Percentiles rank a stretch among this genome's conserved stretches.
Evolutionary conservation across 2,797 vertebrate genomes (phyloP).

Genomic region (Characodon lateralis): DNA sequence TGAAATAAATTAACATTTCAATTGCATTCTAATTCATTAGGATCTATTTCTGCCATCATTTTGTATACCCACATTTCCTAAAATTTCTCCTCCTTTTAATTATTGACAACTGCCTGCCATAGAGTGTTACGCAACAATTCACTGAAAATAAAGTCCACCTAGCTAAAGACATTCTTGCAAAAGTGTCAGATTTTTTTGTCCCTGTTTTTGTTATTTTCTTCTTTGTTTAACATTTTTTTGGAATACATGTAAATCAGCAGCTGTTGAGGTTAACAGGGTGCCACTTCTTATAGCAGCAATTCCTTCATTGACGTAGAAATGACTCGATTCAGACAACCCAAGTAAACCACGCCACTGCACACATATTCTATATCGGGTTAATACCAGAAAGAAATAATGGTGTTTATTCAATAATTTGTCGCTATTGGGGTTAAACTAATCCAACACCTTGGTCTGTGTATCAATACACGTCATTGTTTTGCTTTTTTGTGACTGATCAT

Average conservation of each 20-base stretch:
- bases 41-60: slow-evolving; percentile 52
- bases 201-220: slow-evolving; percentile 10
- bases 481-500: slow-evolving; percentile 54
- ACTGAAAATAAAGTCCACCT: slow-evolving; percentile 38
- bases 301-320: slow-evolving; percentile 50
- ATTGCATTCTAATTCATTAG: neutral
- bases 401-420: slow-evolving; percentile 46
- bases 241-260: slow-evolving; percentile 28
- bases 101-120: slow-evolving; percentile 37
- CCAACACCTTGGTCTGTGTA: slow-evolving; percentile 44
- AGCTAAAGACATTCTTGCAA: slow-evolving; percentile 43
- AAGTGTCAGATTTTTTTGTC: slow-evolving; percentile 17
- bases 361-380: slow-evolving; percentile 48
- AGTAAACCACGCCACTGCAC: slow-evolving; percentile 56
- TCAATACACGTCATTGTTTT: slow-evolving; percentile 24
- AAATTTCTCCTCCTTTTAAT: slow-evolving; percentile 39
- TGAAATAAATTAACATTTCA: neutral
- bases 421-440: slow-evolving; percentile 43
- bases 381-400: slow-evolving; percentile 46
- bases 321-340: slow-evolving; percentile 26
- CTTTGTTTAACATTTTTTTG: slow-evolving; percentile 24
- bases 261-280: slow-evolving; percentile 69
- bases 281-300: slow-evolving; percentile 75
- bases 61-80: slow-evolving; percentile 65
- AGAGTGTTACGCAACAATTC: slow-evolving; percentile 42